Base-by-base conservation (phyloP, 2,888 invertebrate species). In the Pseudococcus viburni region DNA sequence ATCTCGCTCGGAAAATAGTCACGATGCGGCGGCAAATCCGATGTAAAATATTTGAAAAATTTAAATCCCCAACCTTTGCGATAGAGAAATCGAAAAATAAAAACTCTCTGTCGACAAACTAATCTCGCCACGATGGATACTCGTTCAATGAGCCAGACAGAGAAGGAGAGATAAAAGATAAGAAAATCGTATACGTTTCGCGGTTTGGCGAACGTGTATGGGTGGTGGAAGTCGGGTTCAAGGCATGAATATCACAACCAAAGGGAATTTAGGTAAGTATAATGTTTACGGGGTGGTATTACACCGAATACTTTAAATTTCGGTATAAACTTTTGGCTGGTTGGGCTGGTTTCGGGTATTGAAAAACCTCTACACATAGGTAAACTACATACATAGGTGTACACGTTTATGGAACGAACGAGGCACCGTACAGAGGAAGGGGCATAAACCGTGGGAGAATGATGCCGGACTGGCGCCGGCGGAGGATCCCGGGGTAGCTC, bases 311-410 rank as follows among this genome's bases (percentile, higher is more conserved):
- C 68, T 73, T 73, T 73, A 73, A 73, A 73, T 73, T 73, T 73
- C 33, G 33, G 68, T 22, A 73, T 73, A 73, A 73, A 73, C 68
- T 73, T 73, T 73, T n/a, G 68, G 68, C 33, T 73, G 68, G 26
- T 33, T 33, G 26, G 26, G 26, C n/a, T n/a, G 26, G 26, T 33
- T 33, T 1, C 11, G 68, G 68, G 68, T 73, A 73, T 73, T 73
- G 68, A 33, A 73, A 73, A 73, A 22, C 22, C 68, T 33, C 26
- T 73, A 26, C 15, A 22, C 26, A 73, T 22, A 64, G 55, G 55
- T 55, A 64, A 22, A 64, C 1, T 64, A 22, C 64, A 33, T 33
- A 33, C 26, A 33, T 59, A 59, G 19, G 19, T 19, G 59, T 55
- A 55, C 26, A 33, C 26, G 26, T 33, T 33, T 33, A 1, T 1